Percentiles rank a stretch among this genome's conserved stretches.
Conservation (phyloP, 2,888 invertebrate genomes). For the Polydrusus pterygomalis region DNA sequence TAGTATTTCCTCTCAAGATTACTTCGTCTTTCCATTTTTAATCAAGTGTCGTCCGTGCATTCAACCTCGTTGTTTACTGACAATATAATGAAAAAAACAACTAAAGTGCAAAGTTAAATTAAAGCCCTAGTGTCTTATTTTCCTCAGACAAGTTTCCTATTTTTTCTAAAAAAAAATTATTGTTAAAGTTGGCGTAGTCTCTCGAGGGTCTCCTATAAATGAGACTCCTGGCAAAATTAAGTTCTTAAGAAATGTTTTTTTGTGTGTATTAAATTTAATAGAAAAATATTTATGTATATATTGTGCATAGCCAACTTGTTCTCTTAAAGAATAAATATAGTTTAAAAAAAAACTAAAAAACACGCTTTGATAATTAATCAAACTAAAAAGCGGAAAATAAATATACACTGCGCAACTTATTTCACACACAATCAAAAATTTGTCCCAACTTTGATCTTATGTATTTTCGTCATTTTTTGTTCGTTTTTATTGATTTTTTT, state of each 20-base stretch:
- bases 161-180: background rate
- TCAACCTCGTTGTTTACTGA: background rate
- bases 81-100: slow-evolving; percentile 7
- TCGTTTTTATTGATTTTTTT: no score
- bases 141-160: background rate
- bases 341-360: no score
- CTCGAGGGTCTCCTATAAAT: background rate
- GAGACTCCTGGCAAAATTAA: background rate
- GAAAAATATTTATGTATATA: no score
- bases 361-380: no score
- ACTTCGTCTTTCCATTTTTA: slow-evolving; percentile 1
- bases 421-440: no score
- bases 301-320: no score
- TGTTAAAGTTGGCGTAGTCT: slow-evolving; percentile 5
- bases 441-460: no score
- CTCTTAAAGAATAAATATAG: no score
- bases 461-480: no score
- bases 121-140: slow-evolving; percentile 15
- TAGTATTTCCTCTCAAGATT: background rate
- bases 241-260: background rate
- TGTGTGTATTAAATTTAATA: no score
- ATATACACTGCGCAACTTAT: no score
- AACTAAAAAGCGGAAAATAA: no score
- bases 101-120: slow-evolving; percentile 19
- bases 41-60: slow-evolving; percentile 10